Percentiles rank a stretch among this genome's conserved stretches.
These are phyloP conservation scores for Bombus affinis DNA, from an alignment of 1,140 invertebrate genomes.

Conservation along the genomic window DNA sequence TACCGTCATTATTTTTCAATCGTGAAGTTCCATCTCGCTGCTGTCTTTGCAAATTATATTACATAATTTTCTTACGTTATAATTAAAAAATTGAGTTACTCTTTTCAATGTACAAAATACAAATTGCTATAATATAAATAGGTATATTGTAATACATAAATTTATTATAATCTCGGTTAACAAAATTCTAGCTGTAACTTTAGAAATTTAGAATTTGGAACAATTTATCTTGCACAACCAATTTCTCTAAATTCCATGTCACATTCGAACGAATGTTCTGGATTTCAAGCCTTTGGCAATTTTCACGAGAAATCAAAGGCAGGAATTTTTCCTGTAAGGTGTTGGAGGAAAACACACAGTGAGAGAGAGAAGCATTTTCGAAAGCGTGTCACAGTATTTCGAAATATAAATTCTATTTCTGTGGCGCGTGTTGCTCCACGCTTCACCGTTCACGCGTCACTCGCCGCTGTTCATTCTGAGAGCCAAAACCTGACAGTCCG, in stretches of 20 bases:
- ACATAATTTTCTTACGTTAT: background rate
- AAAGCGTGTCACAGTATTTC: conserved; percentile 34
- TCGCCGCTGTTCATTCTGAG: conserved; percentile 74
- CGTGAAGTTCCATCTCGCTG: too few species aligned
- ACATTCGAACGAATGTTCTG: too few species aligned
- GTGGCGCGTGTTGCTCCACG: conserved; percentile 74
- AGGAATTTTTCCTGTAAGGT: background rate
- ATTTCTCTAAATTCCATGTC: background rate
- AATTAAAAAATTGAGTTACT: background rate
- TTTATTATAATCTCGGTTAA: background rate
- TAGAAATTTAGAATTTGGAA: background rate
- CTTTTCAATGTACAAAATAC: background rate
- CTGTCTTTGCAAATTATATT: background rate
- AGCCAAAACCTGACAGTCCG: conserved; percentile 76
- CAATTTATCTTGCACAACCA: background rate
- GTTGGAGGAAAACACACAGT: background rate
- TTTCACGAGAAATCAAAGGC: background rate
- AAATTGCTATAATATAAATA: too few species aligned
- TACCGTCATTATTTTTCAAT: too few species aligned
- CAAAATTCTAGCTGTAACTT: background rate
- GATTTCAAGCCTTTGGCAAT: background rate
- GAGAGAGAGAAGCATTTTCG: background rate
- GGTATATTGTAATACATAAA: too few species aligned
- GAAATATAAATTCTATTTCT: conserved; percentile 75
- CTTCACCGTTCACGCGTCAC: conserved; percentile 76